Base-by-base conservation (phyloP, 2,888 invertebrate species). In the Drosophila mimica region DNA sequence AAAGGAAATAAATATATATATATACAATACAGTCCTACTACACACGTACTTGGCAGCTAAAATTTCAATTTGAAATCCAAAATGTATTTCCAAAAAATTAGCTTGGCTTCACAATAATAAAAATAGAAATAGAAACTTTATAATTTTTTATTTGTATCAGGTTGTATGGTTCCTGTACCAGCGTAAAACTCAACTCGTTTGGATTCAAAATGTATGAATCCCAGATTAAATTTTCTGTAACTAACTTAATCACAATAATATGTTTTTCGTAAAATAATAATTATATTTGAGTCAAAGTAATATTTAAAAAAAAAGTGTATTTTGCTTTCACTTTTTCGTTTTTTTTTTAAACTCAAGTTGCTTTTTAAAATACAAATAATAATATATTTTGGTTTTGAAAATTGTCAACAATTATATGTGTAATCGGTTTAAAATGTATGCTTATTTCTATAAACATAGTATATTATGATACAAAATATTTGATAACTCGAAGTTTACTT, bases 401-500 rank as follows among this genome's bases (percentile, higher is more conserved):
- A 46, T 15, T 25, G 25, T 46, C 46, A 46, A 15, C 13, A 25
- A 15, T 2, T 25, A 15, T 40, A 59, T 17, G 43, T 28, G 5
- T 56, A 59, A n/a, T 25, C n/a, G 5, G 9, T 6, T 43, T 3
- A 43, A 20, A 20, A 30, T 20, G 8, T 25, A 53, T 34, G 31
- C 40, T 38, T 34, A 46, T 51, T 56, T 13, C 11, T 38, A 43
- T 15, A 28, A 46, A 52, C n/a, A 17, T 8, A 46, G n/a, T 20
- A 36, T 46, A 31, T 53, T 31, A 43, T 34, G 9, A 28, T n/a
- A 4, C 28, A 38, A 38, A n/a, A 28, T 28, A 9, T 15, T 54
- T 15, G 25, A 13, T 33, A 46, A 30, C 11, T 28, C 38, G 36
- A 60, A 61, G n/a, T 31, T 38, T 68, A 66, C 52, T 17, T 63